These are phyloP conservation scores for Hermodice carunculata DNA, from an alignment of 2,888 invertebrate genomes.

Conservation along the genomic window DNA sequence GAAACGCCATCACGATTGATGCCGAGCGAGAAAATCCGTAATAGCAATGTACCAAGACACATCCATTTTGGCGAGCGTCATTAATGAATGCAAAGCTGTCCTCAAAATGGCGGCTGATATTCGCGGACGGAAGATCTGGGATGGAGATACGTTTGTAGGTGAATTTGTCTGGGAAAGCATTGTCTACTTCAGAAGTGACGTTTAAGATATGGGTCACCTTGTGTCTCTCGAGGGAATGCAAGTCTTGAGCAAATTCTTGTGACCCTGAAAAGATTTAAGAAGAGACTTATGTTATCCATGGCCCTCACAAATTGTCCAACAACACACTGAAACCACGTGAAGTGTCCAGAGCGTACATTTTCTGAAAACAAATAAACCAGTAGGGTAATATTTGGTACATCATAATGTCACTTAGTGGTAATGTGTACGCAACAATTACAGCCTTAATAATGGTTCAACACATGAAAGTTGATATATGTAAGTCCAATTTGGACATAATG, in stretches of 20 bases:
- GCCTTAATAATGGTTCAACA: no score
- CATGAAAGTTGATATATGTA: no score
- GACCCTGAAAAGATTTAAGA: conserved; percentile 22
- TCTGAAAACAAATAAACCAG: no score
- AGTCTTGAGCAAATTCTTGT: conserved; percentile 37
- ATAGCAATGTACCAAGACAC: conserved; percentile 34
- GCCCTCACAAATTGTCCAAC: no score
- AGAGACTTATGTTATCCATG: no score
- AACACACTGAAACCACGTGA: no score
- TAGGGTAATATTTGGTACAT: no score
- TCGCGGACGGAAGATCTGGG: conserved; percentile 31
- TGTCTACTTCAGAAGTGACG: conserved; percentile 37
- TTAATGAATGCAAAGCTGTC: conserved; percentile 37
- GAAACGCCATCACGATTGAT: conserved; percentile 32
- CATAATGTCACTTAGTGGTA: no score
- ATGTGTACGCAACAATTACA: no score
- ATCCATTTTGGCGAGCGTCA: conserved; percentile 16
- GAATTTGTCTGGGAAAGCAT: conserved; percentile 32
- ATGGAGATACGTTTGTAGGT: conserved; percentile 33
- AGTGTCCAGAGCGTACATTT: no score
- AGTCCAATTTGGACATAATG: no score
- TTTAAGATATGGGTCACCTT: conserved; percentile 42
- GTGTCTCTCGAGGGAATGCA: conserved; percentile 27
- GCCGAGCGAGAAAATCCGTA: conserved; percentile 38
- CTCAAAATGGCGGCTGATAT: conserved; percentile 33